These are phyloP conservation scores for Melanerpes aurifrons DNA, from an alignment of 2,113 vertebrate genomes.

Conservation along the genomic window DNA sequence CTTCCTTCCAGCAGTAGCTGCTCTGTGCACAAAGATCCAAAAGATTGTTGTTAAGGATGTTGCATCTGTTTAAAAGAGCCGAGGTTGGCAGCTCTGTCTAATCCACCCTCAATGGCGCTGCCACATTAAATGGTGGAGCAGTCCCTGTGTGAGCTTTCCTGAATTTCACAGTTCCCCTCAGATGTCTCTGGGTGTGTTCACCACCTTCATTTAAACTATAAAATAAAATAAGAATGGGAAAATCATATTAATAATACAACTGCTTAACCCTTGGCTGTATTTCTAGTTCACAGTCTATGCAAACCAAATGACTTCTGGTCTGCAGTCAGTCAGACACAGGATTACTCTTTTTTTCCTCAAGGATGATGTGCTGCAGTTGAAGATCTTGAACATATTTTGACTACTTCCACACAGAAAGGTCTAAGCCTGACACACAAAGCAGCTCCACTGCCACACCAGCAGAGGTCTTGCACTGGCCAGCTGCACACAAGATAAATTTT, in stretches of 20 bases:
- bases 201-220: background rate
- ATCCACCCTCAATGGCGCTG: slow-evolving; percentile 62
- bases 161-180: slow-evolving; percentile 64
- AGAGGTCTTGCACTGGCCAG: background rate
- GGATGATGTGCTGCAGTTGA: background rate
- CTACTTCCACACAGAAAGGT: background rate
- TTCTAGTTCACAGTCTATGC: background rate
- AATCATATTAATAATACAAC: background rate
- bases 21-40: slow-evolving; percentile 58
- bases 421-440: background rate
- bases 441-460: background rate
- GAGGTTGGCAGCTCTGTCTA: slow-evolving; percentile 68
- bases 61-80: slow-evolving; percentile 73
- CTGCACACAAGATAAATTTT: background rate
- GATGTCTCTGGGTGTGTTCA: background rate
- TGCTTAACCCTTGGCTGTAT: background rate
- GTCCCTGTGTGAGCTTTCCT: slow-evolving; percentile 2
- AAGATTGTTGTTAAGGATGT: slow-evolving; percentile 76
- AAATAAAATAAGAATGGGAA: background rate
- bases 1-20: slow-evolving; percentile 62
- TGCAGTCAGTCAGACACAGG: background rate
- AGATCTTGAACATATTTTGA: background rate
- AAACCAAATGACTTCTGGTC: background rate
- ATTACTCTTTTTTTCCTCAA: background rate
- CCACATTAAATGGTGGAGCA: slow-evolving; percentile 62